Evolutionary conservation across 1,140 invertebrate genomes (phyloP).

Genomic region (Globodera rostochiensis): DNA sequence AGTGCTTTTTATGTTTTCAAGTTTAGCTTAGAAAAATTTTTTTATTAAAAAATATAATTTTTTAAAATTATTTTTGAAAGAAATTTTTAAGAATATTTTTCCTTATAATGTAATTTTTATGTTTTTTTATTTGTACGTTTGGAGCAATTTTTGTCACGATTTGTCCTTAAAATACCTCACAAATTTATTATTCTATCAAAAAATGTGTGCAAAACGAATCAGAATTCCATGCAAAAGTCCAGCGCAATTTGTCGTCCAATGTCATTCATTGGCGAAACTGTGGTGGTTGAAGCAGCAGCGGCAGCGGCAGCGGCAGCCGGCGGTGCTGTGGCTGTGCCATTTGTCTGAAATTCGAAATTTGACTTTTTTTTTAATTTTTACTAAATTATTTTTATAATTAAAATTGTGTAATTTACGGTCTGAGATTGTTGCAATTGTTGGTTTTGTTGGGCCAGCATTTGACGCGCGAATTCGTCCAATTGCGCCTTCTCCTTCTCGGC

Average conservation of each 20-base stretch:
- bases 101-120: too few relatives aligned
- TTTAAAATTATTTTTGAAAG: too few relatives aligned
- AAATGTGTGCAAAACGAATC: not conserved
- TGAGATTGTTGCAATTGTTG: slow-evolving; percentile 23
- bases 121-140: too few relatives aligned
- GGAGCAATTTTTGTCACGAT: too few relatives aligned
- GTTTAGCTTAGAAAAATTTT: too few relatives aligned
- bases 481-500: slow-evolving; percentile 37
- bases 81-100: too few relatives aligned
- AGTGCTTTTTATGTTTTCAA: too few relatives aligned
- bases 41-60: too few relatives aligned
- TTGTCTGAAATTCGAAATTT: slow-evolving; percentile 8
- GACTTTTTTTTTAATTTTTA: not conserved
- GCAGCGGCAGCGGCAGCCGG: not conserved
- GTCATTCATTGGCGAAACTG: slow-evolving; percentile 29
- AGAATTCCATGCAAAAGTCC: slow-evolving; percentile 43
- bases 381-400: not conserved
- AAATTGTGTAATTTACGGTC: not conserved
- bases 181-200: too few relatives aligned
- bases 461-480: slow-evolving; percentile 37
- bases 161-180: too few relatives aligned
- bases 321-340: not conserved
- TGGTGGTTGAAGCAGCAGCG: slow-evolving; percentile 13
- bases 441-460: slow-evolving; percentile 34
- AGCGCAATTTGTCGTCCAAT: slow-evolving; percentile 40